Percentiles rank a stretch among this genome's conserved stretches.
Evolutionary conservation across 2,888 invertebrate species (phyloP).

Genomic region (Netelia fuscicornis): DNA sequence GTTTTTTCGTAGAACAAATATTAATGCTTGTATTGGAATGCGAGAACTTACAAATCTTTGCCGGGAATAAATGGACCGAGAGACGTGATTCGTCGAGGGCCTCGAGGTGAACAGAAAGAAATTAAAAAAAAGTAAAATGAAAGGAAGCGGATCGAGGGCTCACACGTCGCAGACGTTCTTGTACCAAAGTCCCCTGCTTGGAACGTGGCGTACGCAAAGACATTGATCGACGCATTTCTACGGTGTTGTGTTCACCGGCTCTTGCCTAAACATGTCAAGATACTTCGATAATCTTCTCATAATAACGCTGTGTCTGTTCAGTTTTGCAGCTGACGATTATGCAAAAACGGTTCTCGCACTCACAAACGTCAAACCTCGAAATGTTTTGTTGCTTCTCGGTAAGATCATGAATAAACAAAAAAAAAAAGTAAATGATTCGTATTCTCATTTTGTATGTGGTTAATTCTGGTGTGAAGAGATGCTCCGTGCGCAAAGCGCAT

Average conservation of each 20-base stretch:
- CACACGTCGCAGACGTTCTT: conserved; percentile 9
- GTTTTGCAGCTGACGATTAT: conserved; percentile 4
- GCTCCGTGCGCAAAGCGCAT: neutral
- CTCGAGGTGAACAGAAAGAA: neutral
- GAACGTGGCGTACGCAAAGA: neutral
- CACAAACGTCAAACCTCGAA: conserved; percentile 68
- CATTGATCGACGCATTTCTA: conserved; percentile 39
- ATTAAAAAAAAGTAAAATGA: conserved; percentile 13
- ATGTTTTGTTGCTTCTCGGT: conserved; percentile 84
- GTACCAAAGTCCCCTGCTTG: neutral
- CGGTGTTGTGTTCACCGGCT: conserved; percentile 14
- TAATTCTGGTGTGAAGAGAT: neutral
- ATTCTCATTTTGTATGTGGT: neutral
- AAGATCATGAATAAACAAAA: conserved; percentile 64
- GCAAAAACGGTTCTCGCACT: conserved; percentile 38
- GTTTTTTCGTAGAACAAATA: neutral
- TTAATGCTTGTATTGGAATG: neutral
- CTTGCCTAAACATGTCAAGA: conserved; percentile 41
- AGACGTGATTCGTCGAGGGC: conserved; percentile 16
- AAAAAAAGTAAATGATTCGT: conserved; percentile 9
- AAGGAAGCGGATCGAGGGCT: conserved; percentile 18
- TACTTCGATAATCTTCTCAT: conserved; percentile 32
- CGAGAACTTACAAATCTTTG: conserved; percentile 15
- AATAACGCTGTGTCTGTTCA: conserved; percentile 1
- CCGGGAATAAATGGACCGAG: conserved; percentile 2